Evolutionary conservation across 2,797 vertebrate species (phyloP), one percentile per base, ranked within the genome.

Genomic region (Coregonus ussuriensis): DNA sequence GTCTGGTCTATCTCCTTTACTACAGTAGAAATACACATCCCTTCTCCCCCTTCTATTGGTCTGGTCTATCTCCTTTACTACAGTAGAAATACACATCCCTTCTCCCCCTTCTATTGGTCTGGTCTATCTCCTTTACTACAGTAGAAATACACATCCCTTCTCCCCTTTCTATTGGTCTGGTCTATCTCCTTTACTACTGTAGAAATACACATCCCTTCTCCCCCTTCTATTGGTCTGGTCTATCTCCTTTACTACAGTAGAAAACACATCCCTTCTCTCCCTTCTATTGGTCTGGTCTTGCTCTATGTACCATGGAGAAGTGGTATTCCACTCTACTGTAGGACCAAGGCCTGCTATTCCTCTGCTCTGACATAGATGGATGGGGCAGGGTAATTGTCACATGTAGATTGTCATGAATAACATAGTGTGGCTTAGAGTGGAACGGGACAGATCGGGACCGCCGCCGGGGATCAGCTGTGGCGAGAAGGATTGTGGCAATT

Each of bases 401-500:
- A 91, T 94, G 93, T 92, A 91, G 91, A 94, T 91, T 93, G 92
- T 92, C 93, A 91, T 85, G 88, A 93, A 92, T 92, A 91, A 94
- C 88, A 86, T 90, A 92, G 89, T 74, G 80, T 63, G 82, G 88
- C 89, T 89, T 86, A 84, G 79, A 81, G 84, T 80, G 86, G 87
- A 87, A 82, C 29, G 84, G 89, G 85, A 83, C 80, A 88, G 89
- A 86, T 33, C 25, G 29, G 63, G 63, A n/a, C 16, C 35, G 14
- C 68, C 54, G 18, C 80, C 82, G 81, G 91, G 91, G 90, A 92
- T 93, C 91, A 91, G 91, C 92, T 91, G 92, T 79, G 92, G 54
- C 0, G n/a, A 94, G 93, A 94, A 89, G 79, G 93, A 94, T 94
- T 89, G 93, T 90, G 88, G 90, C 93, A 94, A 95, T 95, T 94